Percentiles rank a stretch among this genome's conserved stretches.
Evolutionary conservation across 2,797 vertebrate genomes (phyloP).

Genomic region (Hydrolagus colliei): DNA sequence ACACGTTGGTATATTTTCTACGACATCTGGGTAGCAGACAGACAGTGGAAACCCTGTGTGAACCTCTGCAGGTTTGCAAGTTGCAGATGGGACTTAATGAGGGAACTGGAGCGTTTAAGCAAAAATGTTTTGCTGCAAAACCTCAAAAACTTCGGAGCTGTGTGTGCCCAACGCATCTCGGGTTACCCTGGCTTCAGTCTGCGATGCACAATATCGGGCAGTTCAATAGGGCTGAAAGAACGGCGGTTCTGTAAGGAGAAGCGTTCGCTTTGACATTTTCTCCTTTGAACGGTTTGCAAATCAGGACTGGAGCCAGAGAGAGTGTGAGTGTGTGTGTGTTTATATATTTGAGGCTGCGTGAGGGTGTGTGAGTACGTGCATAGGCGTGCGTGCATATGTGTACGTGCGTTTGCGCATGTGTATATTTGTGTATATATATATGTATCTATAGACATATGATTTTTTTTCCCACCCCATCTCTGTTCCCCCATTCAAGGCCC

Average conservation of each 20-base stretch:
- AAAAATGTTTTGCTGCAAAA: constrained; percentile 23
- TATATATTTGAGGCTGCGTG: too few relatives aligned
- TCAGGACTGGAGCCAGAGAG: neutral
- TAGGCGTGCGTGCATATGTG: too few relatives aligned
- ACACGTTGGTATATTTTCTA: neutral
- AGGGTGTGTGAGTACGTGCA: too few relatives aligned
- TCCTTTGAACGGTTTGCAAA: neutral
- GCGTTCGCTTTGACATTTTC: too few relatives aligned
- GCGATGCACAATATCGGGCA: neutral
- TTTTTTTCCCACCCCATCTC: too few relatives aligned
- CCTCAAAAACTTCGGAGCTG: constrained; percentile 22
- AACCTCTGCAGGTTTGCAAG: neutral
- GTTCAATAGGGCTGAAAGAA: neutral
- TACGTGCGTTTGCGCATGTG: too few relatives aligned
- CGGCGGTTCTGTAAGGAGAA: neutral
- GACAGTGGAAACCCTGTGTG: neutral
- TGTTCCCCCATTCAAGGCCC: too few relatives aligned
- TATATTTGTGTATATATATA: too few relatives aligned
- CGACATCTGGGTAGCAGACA: constrained; percentile 21
- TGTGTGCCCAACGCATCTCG: neutral
- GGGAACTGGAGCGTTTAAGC: neutral
- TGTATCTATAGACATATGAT: too few relatives aligned
- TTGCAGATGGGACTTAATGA: constrained; percentile 17
- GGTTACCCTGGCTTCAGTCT: neutral
- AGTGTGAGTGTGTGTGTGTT: too few relatives aligned